Conservation (phyloP, 2,113 vertebrate species). For the Chlamydotis undulata region DNA sequence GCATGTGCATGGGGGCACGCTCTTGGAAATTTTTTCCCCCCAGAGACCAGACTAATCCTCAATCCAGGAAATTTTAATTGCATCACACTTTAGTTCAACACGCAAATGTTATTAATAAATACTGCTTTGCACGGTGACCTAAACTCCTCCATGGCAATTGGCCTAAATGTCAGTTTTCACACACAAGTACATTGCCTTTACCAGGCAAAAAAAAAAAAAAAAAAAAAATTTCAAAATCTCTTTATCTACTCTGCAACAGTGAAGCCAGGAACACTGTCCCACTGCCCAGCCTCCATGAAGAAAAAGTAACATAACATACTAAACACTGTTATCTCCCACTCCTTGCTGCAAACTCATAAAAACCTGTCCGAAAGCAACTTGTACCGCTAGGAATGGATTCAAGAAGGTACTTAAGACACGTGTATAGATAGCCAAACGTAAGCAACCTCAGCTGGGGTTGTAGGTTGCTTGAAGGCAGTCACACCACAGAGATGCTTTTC, state of each 20-base stretch:
- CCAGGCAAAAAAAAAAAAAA: background rate
- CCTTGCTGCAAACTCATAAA: background rate
- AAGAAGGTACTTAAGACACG: background rate
- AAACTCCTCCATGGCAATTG: background rate
- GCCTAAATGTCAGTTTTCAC: background rate
- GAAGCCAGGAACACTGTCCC: background rate
- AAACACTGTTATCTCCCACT: background rate
- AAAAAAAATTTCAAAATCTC: background rate
- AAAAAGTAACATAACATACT: background rate
- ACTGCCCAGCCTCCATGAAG: background rate
- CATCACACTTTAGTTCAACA: background rate
- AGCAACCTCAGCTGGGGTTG: background rate
- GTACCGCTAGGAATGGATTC: background rate
- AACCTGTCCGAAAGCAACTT: background rate
- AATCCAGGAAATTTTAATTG: background rate
- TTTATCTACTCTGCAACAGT: background rate
- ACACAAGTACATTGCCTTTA: background rate
- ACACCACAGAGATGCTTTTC: background rate
- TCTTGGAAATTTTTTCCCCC: background rate
- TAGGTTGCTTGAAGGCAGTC: background rate
- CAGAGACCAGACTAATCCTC: background rate
- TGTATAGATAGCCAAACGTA: background rate
- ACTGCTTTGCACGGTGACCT: background rate
- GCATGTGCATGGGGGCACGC: accelerated
- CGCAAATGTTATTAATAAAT: background rate